Percentiles rank a stretch among this genome's conserved stretches.
phyloP scores from a whole-genome alignment of 2,888 invertebrate genomes.

The Pterostichus niger region DNA sequence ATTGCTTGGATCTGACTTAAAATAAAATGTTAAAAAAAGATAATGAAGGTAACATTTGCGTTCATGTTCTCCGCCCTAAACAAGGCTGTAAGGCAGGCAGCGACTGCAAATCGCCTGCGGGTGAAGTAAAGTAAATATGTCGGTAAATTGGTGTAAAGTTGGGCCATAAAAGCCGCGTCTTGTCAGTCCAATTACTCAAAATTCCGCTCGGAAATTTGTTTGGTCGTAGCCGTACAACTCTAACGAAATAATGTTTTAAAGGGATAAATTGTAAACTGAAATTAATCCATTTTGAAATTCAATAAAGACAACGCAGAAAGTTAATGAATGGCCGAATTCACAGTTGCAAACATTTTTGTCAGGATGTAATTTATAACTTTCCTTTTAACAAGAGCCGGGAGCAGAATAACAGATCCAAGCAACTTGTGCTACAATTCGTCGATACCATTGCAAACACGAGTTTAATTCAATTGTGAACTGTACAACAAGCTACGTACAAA shows the following conservation, averaged over 20 bases:
- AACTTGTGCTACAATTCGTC: constrained; percentile 19
- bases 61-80: not conserved
- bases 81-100: not conserved
- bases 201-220: constrained; percentile 41
- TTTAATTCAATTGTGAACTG: constrained; percentile 43
- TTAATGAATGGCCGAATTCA: constrained; percentile 44
- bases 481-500: constrained; percentile 20
- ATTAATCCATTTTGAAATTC: constrained; percentile 41
- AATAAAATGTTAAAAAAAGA: constrained; percentile 6
- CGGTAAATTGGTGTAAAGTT: constrained; percentile 10
- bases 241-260: constrained; percentile 29
- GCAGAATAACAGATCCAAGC: constrained; percentile 28
- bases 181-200: constrained; percentile 34
- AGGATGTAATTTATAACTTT: constrained; percentile 42
- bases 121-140: constrained; percentile 27
- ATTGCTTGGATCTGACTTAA: too few relatives aligned
- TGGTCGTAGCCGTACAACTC: constrained; percentile 20
- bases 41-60: not conserved
- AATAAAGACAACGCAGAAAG: constrained; percentile 34
- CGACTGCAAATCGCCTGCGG: constrained; percentile 15
- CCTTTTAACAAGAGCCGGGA: constrained; percentile 41
- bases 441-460: constrained; percentile 27
- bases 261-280: constrained; percentile 40
- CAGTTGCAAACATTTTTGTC: constrained; percentile 30
- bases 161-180: constrained; percentile 26